phyloP scores from a whole-genome alignment of 2,888 invertebrate species.

The Hemithea aestivaria region DNA sequence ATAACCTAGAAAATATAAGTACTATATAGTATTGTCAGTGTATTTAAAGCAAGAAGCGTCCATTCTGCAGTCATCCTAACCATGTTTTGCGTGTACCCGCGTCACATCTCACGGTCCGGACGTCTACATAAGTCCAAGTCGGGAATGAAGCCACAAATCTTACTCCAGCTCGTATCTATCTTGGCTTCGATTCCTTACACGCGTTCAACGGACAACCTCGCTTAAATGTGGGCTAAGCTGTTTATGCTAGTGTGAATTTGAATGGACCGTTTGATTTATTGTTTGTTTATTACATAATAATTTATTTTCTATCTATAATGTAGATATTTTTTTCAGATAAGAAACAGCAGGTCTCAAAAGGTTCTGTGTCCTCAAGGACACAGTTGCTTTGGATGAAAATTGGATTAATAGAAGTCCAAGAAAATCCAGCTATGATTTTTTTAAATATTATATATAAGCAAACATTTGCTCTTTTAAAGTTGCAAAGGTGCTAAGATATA shows the following conservation, averaged over 20 bases:
- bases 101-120: conserved; percentile 56
- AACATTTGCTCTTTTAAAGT: no score
- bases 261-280: conserved; percentile 17
- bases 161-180: conserved; percentile 40
- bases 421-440: no score
- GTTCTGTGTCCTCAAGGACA: no score
- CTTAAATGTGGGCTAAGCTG: conserved; percentile 24
- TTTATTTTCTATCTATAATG: no score
- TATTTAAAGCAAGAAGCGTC: conserved; percentile 10
- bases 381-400: no score
- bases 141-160: conserved; percentile 70
- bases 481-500: no score
- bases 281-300: no score
- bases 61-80: conserved; percentile 35
- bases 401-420: no score
- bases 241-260: conserved; percentile 18
- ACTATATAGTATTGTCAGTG: no score
- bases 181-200: conserved; percentile 38
- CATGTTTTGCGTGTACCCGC: conserved; percentile 37
- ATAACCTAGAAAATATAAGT: conserved; percentile 19
- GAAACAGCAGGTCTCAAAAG: no score
- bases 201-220: conserved; percentile 23
- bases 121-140: conserved; percentile 57
- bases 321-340: not conserved
- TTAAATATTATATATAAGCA: no score